These are phyloP conservation scores for Hydropsyche tenuis DNA, from an alignment of 1,140 invertebrate species.

Conservation along the genomic window DNA sequence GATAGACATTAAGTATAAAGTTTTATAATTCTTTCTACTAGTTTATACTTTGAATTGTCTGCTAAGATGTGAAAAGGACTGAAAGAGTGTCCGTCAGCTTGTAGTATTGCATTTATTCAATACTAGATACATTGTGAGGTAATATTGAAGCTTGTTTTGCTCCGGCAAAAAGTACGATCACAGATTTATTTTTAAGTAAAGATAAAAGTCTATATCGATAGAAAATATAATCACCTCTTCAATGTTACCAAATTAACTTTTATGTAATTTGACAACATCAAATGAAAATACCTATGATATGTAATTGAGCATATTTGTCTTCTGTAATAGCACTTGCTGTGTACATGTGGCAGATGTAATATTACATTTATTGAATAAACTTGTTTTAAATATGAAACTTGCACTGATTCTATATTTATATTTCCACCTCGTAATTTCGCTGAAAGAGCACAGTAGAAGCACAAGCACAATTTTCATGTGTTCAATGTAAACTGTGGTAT, in stretches of 20 bases:
- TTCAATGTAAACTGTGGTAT: slow-evolving; percentile 31
- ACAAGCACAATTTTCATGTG: slow-evolving; percentile 46
- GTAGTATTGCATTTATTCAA: slow-evolving; percentile 50
- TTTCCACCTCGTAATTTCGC: slow-evolving; percentile 38
- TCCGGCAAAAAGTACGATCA: slow-evolving; percentile 11
- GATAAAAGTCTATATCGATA: slow-evolving; percentile 36
- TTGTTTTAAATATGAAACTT: slow-evolving; percentile 45
- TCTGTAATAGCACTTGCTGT: slow-evolving; percentile 44
- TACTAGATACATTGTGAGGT: slow-evolving; percentile 35
- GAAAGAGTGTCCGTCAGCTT: slow-evolving; percentile 45
- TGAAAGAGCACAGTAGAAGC: slow-evolving; percentile 46
- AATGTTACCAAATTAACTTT: slow-evolving; percentile 46
- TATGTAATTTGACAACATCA: slow-evolving; percentile 37
- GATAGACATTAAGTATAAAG: slow-evolving; percentile 50
- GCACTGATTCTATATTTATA: slow-evolving; percentile 41
- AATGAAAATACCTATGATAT: slow-evolving; percentile 33
- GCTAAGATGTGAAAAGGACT: slow-evolving; percentile 45
- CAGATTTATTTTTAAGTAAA: slow-evolving; percentile 43
- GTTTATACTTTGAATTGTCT: slow-evolving; percentile 41
- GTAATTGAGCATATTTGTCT: slow-evolving; percentile 40
- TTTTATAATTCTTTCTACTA: slow-evolving; percentile 51
- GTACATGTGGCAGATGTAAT: slow-evolving; percentile 49
- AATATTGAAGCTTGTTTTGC: slow-evolving; percentile 34
- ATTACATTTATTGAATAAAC: slow-evolving; percentile 50
- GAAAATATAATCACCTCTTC: slow-evolving; percentile 42